Evolutionary conservation across 1,140 invertebrate species (phyloP), one percentile per base, ranked within the genome.

Genomic region (Neocloeon triangulifer): DNA sequence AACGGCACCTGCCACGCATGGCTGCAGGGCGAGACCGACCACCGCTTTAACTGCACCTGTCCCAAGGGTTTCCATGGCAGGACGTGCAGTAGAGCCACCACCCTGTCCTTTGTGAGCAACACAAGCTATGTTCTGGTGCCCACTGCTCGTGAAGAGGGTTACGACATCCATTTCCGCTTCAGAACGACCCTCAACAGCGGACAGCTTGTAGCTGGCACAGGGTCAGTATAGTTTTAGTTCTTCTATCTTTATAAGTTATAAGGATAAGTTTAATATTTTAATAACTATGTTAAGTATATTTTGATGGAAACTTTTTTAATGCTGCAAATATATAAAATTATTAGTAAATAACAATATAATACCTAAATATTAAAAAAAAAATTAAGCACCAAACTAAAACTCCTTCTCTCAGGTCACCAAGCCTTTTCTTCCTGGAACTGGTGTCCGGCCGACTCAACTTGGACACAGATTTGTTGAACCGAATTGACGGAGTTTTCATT

Each of bases 121-220:
- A 64, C 59, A 36, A 82, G 80, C 19, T 68, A 73, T 47, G 68
- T 77, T 17, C 62, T 68, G 22, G 69, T 82, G 7, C 75, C 79
- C 40, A 82, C 77, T 1, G 64, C 64, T 7, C 64, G 76, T 17
- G 75, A 79, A 37, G 77, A 81, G 48, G 78, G 77, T 26, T 86
- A 86, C 50, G 78, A 82, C 45, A 74, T 92, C 22, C 71, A 77
- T 37, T 74, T 92, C 44, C 59, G 79, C 16, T 92, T 95, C 50
- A 75, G 81, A 44, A 94, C 88, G 0, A 92, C 86, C 3, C 50
- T 92, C 17, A 67, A 73, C 0, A 73, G 74, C 50, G 82, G 80
- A 15, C 54, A 88, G n/a, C 49, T 95, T 30, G 79, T 79, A 7
- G 71, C 84, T 49, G 79, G 80, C 18, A 73, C 72, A 39, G 79